Conservation (phyloP, 1,140 invertebrate genomes). For the Seison nebaliae region DNA sequence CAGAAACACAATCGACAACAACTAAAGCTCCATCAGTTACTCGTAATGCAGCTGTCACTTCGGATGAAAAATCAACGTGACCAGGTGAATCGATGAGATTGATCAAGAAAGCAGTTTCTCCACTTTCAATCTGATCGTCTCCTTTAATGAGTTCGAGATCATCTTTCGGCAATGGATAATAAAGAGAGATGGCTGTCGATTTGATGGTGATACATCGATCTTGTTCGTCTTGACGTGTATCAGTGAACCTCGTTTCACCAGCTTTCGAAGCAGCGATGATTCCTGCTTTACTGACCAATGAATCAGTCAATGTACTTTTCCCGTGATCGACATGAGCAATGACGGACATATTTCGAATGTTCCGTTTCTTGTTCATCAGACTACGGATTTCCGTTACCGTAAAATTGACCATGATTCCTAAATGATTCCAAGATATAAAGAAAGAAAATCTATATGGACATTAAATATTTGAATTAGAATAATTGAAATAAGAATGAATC, state of each 20-base stretch:
- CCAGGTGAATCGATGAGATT: constrained; percentile 96
- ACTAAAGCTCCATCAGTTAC: constrained; percentile 95
- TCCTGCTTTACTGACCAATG: constrained; percentile 92
- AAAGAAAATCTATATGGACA: too few relatives aligned
- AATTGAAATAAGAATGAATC: too few relatives aligned
- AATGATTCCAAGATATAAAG: too few relatives aligned
- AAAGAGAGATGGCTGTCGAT: constrained; percentile 96
- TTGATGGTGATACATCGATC: constrained; percentile 99
- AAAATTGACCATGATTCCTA: constrained; percentile 96
- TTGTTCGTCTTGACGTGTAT: constrained; percentile 96
- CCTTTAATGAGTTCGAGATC: constrained; percentile 65
- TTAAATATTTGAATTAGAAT: too few relatives aligned
- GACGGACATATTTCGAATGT: constrained; percentile 99
- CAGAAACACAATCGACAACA: constrained; percentile 95
- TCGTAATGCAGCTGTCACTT: constrained; percentile 89
- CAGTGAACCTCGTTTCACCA: constrained; percentile 92
- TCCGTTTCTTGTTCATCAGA: constrained; percentile 98
- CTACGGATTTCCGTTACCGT: constrained; percentile 95
- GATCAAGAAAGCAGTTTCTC: constrained; percentile 75
- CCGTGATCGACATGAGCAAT: constrained; percentile 99
- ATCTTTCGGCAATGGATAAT: constrained; percentile 64
- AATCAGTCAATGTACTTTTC: constrained; percentile 96
- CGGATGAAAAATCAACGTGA: constrained; percentile 96
- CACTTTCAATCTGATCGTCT: constrained; percentile 56
- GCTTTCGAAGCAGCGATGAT: constrained; percentile 94